These are phyloP conservation scores for Rambutsinella grinnellia DNA, from an alignment of 2,888 invertebrate genomes.

Conservation along the genomic window DNA sequence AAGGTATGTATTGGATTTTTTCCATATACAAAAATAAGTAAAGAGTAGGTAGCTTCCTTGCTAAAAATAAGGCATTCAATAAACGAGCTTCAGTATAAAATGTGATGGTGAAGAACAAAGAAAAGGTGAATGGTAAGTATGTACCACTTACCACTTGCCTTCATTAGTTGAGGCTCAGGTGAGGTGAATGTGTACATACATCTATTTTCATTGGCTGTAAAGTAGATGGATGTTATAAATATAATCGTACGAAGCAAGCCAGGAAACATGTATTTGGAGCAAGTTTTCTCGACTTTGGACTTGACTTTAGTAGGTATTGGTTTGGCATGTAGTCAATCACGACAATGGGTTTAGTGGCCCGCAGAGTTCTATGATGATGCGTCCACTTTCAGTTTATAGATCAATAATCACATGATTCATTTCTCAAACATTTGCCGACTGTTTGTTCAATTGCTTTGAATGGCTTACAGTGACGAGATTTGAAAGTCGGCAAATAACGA, in stretches of 20 bases:
- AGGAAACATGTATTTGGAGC: neutral
- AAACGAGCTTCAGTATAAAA: no score
- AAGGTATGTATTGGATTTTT: no score
- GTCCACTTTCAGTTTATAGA: no score
- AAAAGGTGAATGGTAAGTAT: no score
- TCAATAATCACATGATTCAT: constrained; percentile 11
- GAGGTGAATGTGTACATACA: neutral
- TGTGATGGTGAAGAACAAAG: no score
- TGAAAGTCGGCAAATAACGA: neutral
- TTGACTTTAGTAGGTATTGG: no score
- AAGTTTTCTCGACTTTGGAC: constrained; percentile 16
- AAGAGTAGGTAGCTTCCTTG: no score
- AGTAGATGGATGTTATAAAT: neutral
- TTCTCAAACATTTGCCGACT: no score
- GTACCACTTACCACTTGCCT: no score
- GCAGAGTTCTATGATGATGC: neutral
- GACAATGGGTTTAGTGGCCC: constrained; percentile 13
- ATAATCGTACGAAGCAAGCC: neutral
- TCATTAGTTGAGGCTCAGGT: no score
- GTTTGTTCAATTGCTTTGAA: neutral
- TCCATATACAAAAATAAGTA: no score
- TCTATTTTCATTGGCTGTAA: neutral
- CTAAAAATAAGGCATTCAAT: no score
- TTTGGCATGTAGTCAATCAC: constrained; percentile 11
- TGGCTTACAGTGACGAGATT: neutral